phyloP scores from a whole-genome alignment of 2,113 vertebrate genomes.

The Caracal caracal region DNA sequence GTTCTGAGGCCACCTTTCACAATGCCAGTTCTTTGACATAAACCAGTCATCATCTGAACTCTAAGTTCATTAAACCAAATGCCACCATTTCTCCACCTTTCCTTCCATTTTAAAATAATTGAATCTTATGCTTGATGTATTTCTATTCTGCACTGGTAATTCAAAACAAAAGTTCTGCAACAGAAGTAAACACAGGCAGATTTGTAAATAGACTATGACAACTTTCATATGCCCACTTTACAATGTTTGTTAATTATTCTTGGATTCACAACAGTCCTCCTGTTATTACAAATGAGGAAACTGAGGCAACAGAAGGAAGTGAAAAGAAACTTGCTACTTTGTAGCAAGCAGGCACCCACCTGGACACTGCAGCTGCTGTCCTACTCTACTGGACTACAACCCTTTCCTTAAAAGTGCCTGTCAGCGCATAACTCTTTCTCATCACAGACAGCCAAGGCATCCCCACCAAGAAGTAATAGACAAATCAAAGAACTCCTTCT shows the following conservation, averaged over 20 bases:
- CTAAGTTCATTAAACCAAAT: conserved; percentile 47
- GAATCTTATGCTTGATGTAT: not conserved
- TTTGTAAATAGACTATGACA: conserved; percentile 32
- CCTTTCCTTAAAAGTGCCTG: conserved; percentile 24
- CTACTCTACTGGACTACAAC: not conserved
- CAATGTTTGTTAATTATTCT: not conserved
- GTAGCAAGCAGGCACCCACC: not conserved
- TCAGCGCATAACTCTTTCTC: not conserved
- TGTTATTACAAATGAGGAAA: conserved; percentile 50
- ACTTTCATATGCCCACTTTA: conserved; percentile 23
- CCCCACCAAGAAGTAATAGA: conserved; percentile 10
- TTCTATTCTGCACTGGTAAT: conserved; percentile 26
- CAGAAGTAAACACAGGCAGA: not conserved
- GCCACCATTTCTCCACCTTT: conserved; percentile 4
- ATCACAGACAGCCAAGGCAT: not conserved
- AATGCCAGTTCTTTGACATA: conserved; percentile 25
- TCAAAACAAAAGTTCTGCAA: conserved; percentile 35
- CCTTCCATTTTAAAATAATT: conserved; percentile 44
- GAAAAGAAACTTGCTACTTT: conserved; percentile 46
- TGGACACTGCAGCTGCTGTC: not conserved
- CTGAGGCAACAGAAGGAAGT: not conserved
- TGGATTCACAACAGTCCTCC: not conserved
- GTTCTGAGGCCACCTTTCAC: conserved; percentile 49
- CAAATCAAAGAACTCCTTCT: not conserved
- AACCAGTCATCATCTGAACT: conserved; percentile 23